Evolutionary conservation across 2,888 invertebrate genomes (phyloP), one percentile per base, ranked within the genome.

Genomic region (Maniola hyperantus): DNA sequence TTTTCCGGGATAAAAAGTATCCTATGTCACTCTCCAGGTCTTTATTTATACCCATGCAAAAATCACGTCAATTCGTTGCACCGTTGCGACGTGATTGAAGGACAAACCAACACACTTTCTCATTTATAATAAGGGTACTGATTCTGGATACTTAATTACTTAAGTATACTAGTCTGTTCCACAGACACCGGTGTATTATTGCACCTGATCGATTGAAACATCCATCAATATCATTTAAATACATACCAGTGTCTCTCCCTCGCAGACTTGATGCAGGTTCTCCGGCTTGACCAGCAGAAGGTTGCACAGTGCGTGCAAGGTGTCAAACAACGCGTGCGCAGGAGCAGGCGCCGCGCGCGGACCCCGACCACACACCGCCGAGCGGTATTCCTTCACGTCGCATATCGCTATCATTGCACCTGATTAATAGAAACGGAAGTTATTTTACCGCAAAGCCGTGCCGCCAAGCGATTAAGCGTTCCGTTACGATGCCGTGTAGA

Each of bases 391-490:
- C 80, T 99, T 99, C 75, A 99, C 97, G 93, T 99, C 99, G 89
- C 99, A 99, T 76, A 99, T 98, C 2, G 97, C 98, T 83, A 98
- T 96, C 97, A 99, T 98, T 0, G 99, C 99, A 65, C 99, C 97
- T 96, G 83, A 2, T 44, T 11, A 4, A 44, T 63, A 33, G 6
- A 33, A 33, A 63, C 11, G 0, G 13, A 7, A 33, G 20, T 59
- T 46, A 8, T 18, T 13, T 13, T 42, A 11, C 33, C 0, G 5
- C 18, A 7, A n/a, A n/a, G n/a, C n/a, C n/a, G n/a, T n/a, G n/a
- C n/a, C n/a, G n/a, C n/a, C n/a, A n/a, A n/a, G n/a, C n/a, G n/a
- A n/a, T n/a, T n/a, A n/a, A n/a, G n/a, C n/a, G n/a, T n/a, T n/a
- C n/a, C n/a, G n/a, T n/a, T n/a, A n/a, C n/a, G n/a, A n/a, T n/a